These are phyloP conservation scores for Cyanistes caeruleus DNA, from an alignment of 2,113 vertebrate species.

Conservation along the genomic window DNA sequence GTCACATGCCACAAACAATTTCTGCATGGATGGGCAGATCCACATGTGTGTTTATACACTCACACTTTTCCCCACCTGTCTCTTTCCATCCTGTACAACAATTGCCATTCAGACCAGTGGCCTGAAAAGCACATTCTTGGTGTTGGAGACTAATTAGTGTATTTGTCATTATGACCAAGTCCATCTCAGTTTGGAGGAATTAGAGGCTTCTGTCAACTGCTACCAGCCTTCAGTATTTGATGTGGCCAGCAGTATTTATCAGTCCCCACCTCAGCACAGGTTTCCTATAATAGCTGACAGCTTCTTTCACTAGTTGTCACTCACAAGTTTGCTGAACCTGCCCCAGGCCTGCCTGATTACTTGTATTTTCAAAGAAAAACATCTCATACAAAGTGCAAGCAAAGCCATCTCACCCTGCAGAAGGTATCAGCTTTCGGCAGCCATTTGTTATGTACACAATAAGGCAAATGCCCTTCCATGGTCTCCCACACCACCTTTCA, in stretches of 20 bases:
- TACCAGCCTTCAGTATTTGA: background rate
- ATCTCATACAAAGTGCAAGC: background rate
- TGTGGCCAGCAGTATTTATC: background rate
- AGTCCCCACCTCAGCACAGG: background rate
- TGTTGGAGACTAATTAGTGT: background rate
- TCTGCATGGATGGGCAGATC: background rate
- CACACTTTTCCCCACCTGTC: background rate
- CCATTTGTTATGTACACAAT: background rate
- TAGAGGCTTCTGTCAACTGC: background rate
- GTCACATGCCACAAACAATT: background rate
- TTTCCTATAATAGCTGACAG: background rate
- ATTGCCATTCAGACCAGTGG: background rate
- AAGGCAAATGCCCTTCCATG: background rate
- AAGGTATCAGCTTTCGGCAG: background rate
- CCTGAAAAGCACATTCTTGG: background rate
- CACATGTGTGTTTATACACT: rapidly evolving
- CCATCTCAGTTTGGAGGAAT: background rate
- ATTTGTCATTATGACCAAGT: background rate
- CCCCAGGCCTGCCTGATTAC: background rate
- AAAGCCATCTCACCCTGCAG: background rate
- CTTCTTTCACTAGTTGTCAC: background rate
- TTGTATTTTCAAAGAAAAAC: background rate
- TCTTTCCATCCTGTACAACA: background rate
- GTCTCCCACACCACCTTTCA: background rate
- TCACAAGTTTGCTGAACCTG: background rate